Base-by-base conservation (phyloP, 2,888 invertebrate genomes). In the Cataglyphis rosenhaueri region DNA sequence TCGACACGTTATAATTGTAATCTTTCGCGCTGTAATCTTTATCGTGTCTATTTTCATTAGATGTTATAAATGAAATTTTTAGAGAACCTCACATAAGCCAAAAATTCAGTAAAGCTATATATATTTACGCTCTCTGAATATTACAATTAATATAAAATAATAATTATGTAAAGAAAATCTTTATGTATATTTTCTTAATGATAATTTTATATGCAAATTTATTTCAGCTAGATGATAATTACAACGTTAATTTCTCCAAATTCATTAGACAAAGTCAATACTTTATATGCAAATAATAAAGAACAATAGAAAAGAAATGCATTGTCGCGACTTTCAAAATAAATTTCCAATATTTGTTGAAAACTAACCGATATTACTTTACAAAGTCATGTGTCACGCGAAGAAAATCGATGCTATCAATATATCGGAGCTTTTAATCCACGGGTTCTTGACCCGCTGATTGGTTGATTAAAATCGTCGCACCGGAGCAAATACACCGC, bases 401-500 rank as follows among this genome's bases (percentile, higher is more conserved):
- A n/a, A 38, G 38, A 12, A 44, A 44, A 74, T 61, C 59, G 59
- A n/a, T 8, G 21, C 9, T 55, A 35, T 55, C 41, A 15, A 78
- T 65, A 78, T 52, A 8, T 21, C 15, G 29, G n/a, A 44, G 57
- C 70, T 70, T 78, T 44, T 59, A 61, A 70, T 70, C 21, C 21
- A 9, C 59, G 35, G 25, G 71, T 79, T 70, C 78, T 79, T 79
- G 71, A 79, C 44, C 59, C 59, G 44, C 12, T 78, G 70, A 78
- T 59, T 78, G 59, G 32, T 79, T 79, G 25, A 79, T 79, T 79
- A 79, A 79, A 79, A 71, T 70, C 35, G 71, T 70, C 59, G 12
- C 59, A 44, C 59, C 71, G 18, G 29, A 66, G 35, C 59, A 70
- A 79, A 79, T 71, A 78, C 41, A 59, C 70, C 25, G 71, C 59